These are phyloP conservation scores for Phylloscopus trochiloides DNA, from an alignment of 2,113 vertebrate genomes.

Conservation along the genomic window DNA sequence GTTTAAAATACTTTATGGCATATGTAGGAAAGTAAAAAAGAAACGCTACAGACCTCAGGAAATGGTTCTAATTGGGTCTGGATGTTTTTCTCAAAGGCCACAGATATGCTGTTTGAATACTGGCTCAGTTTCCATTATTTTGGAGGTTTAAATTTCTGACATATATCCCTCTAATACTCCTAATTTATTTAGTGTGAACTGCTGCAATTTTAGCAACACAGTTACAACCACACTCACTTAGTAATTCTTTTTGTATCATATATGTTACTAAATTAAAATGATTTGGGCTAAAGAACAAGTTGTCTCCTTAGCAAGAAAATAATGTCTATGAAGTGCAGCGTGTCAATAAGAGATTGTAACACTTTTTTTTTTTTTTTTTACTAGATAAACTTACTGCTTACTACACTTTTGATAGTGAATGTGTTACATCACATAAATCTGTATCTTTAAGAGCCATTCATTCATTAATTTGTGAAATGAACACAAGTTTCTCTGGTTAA, in stretches of 20 bases:
- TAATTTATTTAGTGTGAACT: conserved; percentile 31
- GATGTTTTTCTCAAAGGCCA: neutral
- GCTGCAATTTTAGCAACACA: conserved; percentile 8
- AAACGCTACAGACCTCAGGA: neutral
- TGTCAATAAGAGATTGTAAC: neutral
- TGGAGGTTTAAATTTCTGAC: neutral
- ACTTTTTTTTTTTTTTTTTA: neutral
- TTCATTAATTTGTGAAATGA: neutral
- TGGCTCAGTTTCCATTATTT: neutral
- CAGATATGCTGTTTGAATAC: neutral
- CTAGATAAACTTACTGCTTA: neutral
- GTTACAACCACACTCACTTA: neutral
- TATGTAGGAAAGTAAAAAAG: neutral
- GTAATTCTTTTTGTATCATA: neutral
- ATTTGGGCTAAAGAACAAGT: neutral
- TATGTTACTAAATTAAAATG: neutral
- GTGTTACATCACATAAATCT: neutral
- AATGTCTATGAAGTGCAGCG: neutral
- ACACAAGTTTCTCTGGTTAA: neutral
- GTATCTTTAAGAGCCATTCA: neutral
- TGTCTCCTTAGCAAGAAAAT: neutral
- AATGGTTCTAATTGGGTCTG: neutral
- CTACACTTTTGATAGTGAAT: neutral
- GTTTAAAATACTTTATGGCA: neutral
- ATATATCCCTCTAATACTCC: neutral